A percentile compares a stretch with the other conserved stretches of the same genome.
phyloP scores from a whole-genome alignment of 1,140 invertebrate genomes.

The Phymorhynchus buccinoides region DNA sequence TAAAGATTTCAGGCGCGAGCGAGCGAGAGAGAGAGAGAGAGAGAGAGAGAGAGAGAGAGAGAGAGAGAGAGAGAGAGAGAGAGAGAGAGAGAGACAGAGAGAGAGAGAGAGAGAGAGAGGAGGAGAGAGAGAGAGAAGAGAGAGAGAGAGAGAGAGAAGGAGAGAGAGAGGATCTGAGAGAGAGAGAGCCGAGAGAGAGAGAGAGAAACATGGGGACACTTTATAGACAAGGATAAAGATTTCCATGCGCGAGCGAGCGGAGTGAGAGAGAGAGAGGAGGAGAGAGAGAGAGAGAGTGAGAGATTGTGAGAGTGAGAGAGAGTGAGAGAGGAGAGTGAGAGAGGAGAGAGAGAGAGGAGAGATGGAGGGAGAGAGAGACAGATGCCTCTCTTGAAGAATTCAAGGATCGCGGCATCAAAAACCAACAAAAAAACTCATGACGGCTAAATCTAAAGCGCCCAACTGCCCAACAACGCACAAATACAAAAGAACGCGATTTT shows the following conservation, averaged over 20 bases:
- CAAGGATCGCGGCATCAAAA: no score
- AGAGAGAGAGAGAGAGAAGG: not conserved
- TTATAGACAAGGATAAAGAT: no score
- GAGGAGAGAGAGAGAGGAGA: no score
- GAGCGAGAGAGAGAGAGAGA: not conserved
- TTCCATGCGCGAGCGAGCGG: no score
- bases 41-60: constrained; percentile 10
- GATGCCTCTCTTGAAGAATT: no score
- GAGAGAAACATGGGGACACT: no score
- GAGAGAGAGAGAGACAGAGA: not conserved
- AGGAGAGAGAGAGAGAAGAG: not conserved
- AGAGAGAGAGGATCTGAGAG: not conserved
- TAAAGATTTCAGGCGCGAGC: not conserved
- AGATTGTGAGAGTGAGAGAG: constrained; percentile 1
- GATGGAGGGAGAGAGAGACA: no score
- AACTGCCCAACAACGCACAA: no score
- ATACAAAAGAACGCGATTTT: no score
- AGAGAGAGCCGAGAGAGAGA: constrained; percentile 14
- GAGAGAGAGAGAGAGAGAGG: not conserved
- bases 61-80: not conserved
- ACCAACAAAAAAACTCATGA: no score
- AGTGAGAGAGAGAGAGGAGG: not conserved
- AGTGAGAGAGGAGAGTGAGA: not conserved
- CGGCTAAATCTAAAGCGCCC: no score
- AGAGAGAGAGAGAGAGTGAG: constrained; percentile 21